Evolutionary conservation across 2,888 invertebrate species (phyloP), one percentile per base, ranked within the genome.

Genomic region (Nyleta sp.): DNA sequence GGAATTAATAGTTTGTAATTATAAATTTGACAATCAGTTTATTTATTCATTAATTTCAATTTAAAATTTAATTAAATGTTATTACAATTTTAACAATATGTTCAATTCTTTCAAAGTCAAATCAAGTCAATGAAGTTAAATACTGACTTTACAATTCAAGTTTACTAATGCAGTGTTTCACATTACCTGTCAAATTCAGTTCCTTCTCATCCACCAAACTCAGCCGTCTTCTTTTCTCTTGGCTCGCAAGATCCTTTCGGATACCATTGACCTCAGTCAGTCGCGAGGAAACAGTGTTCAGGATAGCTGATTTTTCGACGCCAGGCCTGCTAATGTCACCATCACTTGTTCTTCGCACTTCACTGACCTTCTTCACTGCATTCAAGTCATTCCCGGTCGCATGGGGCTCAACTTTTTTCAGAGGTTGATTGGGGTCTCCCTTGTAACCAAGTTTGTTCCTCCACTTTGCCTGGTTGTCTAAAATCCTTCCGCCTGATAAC

Each of bases 141-240:
- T n/a, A n/a, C n/a, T n/a, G n/a, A n/a, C n/a, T n/a, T n/a, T n/a
- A n/a, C n/a, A n/a, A n/a, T n/a, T n/a, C n/a, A n/a, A n/a, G n/a
- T n/a, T n/a, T n/a, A n/a, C n/a, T n/a, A 24, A 3, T 5, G 24
- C 24, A 24, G 24, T 5, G 3, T 24, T 24, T 3, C 24, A 18
- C 24, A 38, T 28, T 78, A 90, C 90, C 91, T 87, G 86, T 84
- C 84, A 87, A 84, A 82, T 87, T 88, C 71, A 90, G 85, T 85
- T 91, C 90, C 76, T 91, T 90, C 60, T 90, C 91, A 28, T 90
- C 91, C 80, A 89, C 85, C 76, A 90, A 84, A 78, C 90, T 91
- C 83, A 93, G 91, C 84, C 94, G 92, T 87, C 94, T 91, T 88
- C 94, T 93, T 91, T 94, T 94, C 82, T 95, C 94, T 18, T 92